These are phyloP conservation scores for Teleopsis dalmanni DNA, from an alignment of 1,140 invertebrate genomes.

Conservation along the genomic window DNA sequence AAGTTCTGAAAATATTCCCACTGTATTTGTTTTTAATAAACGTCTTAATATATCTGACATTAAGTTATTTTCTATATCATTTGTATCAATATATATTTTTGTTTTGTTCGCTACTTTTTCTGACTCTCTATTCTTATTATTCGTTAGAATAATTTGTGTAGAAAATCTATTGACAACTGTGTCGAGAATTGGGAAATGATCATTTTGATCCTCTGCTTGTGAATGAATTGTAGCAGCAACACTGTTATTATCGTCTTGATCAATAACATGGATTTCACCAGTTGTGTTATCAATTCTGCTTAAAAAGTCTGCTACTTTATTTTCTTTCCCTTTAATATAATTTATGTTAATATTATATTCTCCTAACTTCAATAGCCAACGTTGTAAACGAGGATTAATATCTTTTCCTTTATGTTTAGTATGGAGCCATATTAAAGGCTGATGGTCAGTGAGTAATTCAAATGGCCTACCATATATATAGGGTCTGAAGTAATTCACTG, in stretches of 20 bases:
- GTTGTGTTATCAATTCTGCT: neutral
- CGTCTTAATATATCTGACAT: neutral
- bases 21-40: neutral
- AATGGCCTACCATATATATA: conserved; percentile 42
- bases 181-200: too few relatives aligned
- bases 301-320: neutral
- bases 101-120: too few relatives aligned
- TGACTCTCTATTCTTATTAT: too few relatives aligned
- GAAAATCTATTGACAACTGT: too few relatives aligned
- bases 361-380: neutral
- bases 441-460: neutral
- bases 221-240: neutral
- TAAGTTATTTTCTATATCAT: too few relatives aligned
- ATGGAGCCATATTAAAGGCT: neutral
- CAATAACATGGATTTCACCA: neutral
- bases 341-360: neutral
- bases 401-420: conserved; percentile 2
- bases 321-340: neutral
- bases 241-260: neutral
- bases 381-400: neutral
- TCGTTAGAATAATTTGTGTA: too few relatives aligned
- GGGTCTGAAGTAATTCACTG: conserved; percentile 43
- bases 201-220: neutral
- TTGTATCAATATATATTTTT: too few relatives aligned
- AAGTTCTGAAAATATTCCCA: too few relatives aligned